phyloP scores from a whole-genome alignment of 2,888 invertebrate species.

The Sycophila texana region DNA sequence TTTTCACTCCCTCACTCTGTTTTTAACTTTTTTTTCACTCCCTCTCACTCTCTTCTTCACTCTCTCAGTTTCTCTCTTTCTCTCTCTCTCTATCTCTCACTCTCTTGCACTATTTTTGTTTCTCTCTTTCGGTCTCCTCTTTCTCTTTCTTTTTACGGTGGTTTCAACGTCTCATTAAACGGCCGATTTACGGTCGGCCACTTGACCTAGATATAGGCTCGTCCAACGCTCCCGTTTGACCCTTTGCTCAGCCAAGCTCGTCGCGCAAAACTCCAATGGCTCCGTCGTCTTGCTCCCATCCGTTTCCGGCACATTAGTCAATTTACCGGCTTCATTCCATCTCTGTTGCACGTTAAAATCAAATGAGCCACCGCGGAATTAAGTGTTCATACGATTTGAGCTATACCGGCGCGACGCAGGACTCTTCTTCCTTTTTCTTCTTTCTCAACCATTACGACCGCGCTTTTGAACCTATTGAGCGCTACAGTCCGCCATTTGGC shows the following conservation, averaged over 20 bases:
- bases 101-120: background rate
- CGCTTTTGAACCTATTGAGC: no score
- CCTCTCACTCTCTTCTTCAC: background rate
- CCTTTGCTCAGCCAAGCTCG: slow-evolving; percentile 58
- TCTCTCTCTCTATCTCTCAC: background rate
- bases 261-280: slow-evolving; percentile 40
- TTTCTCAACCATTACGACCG: background rate
- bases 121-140: background rate
- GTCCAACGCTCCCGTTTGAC: slow-evolving; percentile 18
- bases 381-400: slow-evolving; percentile 6
- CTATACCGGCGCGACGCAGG: background rate
- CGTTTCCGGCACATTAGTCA: slow-evolving; percentile 61
- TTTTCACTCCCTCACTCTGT: background rate
- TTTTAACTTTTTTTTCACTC: no score
- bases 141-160: slow-evolving; percentile 3
- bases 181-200: slow-evolving; percentile 63
- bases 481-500: background rate
- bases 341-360: slow-evolving; percentile 48
- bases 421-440: background rate
- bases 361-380: slow-evolving; percentile 36
- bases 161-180: slow-evolving; percentile 68
- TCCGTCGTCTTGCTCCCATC: slow-evolving; percentile 41
- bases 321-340: slow-evolving; percentile 39
- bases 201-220: slow-evolving; percentile 62
- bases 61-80: background rate